Evolutionary conservation across 2,888 invertebrate genomes (phyloP).

Genomic region (Adelognathus sp.): DNA sequence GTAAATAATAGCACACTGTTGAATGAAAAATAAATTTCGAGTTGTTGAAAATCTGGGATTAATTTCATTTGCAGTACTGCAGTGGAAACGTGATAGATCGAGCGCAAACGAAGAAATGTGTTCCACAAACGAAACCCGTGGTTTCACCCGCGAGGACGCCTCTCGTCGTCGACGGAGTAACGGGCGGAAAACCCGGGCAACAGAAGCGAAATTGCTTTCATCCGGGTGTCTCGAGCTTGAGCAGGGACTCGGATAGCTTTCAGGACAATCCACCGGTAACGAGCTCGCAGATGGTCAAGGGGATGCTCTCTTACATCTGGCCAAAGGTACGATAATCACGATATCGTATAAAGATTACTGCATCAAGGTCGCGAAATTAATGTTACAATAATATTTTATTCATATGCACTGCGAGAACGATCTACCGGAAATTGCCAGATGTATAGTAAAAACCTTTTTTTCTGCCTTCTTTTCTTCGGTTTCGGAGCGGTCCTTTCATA

Average conservation of each 20-base stretch:
- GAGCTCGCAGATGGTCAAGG: slow-evolving; percentile 90
- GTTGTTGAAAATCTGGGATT: slow-evolving; percentile 1
- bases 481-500: too few relatives aligned
- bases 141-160: slow-evolving; percentile 72
- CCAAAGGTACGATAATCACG: slow-evolving; percentile 89
- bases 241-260: slow-evolving; percentile 85
- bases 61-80: slow-evolving; percentile 71
- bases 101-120: slow-evolving; percentile 76
- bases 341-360: neutral
- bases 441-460: too few relatives aligned
- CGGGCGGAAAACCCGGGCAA: slow-evolving; percentile 80
- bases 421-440: too few relatives aligned
- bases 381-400: too few relatives aligned
- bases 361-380: neutral
- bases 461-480: too few relatives aligned
- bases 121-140: slow-evolving; percentile 75
- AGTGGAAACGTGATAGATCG: slow-evolving; percentile 77
- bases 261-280: slow-evolving; percentile 85
- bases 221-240: slow-evolving; percentile 90
- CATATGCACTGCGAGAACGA: too few relatives aligned
- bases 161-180: slow-evolving; percentile 73
- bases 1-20: slow-evolving; percentile 9
- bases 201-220: slow-evolving; percentile 93
- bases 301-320: slow-evolving; percentile 97
- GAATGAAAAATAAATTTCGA: slow-evolving; percentile 15